phyloP scores from a whole-genome alignment of 2,888 invertebrate species.

The Platynereis dumerilii region DNA sequence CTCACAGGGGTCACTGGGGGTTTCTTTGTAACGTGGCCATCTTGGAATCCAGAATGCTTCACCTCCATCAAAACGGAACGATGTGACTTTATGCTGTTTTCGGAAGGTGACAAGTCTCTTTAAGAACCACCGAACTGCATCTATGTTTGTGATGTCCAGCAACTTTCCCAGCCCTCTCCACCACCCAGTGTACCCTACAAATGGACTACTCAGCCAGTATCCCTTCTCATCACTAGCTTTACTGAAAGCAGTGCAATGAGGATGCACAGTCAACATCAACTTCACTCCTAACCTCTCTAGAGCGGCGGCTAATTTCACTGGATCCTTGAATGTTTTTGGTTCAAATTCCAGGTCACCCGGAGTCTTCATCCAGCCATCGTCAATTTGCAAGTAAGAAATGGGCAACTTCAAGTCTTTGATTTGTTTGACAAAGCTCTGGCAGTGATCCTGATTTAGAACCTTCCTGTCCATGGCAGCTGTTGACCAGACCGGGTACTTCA shows the following conservation, averaged over 20 bases:
- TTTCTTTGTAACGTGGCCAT: constrained; percentile 37
- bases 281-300: constrained; percentile 74
- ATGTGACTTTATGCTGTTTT: constrained; percentile 75
- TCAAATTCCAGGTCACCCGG: constrained; percentile 83
- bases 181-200: constrained; percentile 69
- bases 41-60: constrained; percentile 45
- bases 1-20: constrained; percentile 39
- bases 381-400: constrained; percentile 70
- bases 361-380: constrained; percentile 83
- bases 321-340: constrained; percentile 71
- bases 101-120: constrained; percentile 74
- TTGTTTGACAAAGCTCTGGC: constrained; percentile 43
- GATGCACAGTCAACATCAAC: constrained; percentile 75
- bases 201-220: constrained; percentile 11
- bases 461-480: constrained; percentile 82
- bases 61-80: constrained; percentile 87
- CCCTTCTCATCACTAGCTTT: constrained; percentile 76
- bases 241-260: constrained; percentile 76
- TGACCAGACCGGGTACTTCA: constrained; percentile 84
- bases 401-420: constrained; percentile 37
- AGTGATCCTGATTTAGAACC: constrained; percentile 70
- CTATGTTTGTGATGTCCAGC: constrained; percentile 86
- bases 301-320: constrained; percentile 54
- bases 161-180: constrained; percentile 76
- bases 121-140: constrained; percentile 77